A percentile compares a stretch with the other conserved stretches of the same genome.
phyloP scores from a whole-genome alignment of 2,113 vertebrate genomes.

The Pseudorasbora parva region DNA sequence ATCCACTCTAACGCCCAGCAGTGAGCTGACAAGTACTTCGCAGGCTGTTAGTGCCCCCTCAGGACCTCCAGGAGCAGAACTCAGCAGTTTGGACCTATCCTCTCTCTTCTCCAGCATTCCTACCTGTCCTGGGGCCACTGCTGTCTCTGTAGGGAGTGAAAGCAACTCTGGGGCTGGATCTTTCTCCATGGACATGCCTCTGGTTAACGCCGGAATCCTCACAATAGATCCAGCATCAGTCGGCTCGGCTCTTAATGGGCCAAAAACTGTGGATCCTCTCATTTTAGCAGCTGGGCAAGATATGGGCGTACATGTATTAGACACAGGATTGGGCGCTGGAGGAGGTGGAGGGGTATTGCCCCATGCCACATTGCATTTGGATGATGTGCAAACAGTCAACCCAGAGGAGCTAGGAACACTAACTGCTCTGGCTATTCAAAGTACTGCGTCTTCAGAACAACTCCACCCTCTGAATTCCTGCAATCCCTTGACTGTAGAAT shows the following conservation, averaged over 20 bases:
- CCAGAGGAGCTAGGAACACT: conserved; percentile 85
- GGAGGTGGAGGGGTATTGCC: conserved; percentile 80
- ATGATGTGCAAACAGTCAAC: conserved; percentile 87
- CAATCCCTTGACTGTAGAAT: conserved; percentile 72
- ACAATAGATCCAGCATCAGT: conserved; percentile 88
- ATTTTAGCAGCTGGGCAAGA: conserved; percentile 83
- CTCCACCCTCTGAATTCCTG: conserved; percentile 81
- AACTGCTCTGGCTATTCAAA: conserved; percentile 81
- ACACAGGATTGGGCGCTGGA: conserved; percentile 77
- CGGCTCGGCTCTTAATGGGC: conserved; percentile 76
- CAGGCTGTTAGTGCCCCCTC: conserved; percentile 80
- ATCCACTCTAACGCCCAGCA: conserved; percentile 87
- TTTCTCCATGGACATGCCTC: conserved; percentile 81
- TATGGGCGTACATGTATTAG: conserved; percentile 79
- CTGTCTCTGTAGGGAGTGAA: conserved; percentile 54
- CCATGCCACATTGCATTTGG: conserved; percentile 83
- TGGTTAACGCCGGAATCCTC: conserved; percentile 89
- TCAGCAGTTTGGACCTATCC: conserved; percentile 87
- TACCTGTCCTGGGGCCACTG: conserved; percentile 58
- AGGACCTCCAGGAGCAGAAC: conserved; percentile 74
- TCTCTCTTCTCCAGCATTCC: conserved; percentile 88
- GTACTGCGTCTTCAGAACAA: conserved; percentile 67
- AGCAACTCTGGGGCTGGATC: conserved; percentile 68
- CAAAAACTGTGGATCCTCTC: conserved; percentile 85
- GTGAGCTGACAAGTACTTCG: conserved; percentile 83